Base-by-base conservation (phyloP, 1,140 invertebrate species). In the Episyrphus balteatus region DNA sequence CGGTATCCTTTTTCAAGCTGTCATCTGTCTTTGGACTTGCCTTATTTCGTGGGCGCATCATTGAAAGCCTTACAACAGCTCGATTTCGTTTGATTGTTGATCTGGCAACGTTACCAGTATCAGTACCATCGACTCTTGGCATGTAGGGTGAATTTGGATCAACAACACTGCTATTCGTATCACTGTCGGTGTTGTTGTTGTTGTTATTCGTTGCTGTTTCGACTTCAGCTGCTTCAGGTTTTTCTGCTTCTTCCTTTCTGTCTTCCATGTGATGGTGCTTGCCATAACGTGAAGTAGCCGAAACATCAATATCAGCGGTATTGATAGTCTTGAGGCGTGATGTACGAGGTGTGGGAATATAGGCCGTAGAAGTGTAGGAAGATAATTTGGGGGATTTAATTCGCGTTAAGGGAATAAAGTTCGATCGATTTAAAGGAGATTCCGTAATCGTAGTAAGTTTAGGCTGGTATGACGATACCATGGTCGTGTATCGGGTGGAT, bases 291-390 rank as follows among this genome's bases (percentile, higher is more conserved):
- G 72, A 70, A 0, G 73, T 71, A 5, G 21, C 21, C 3, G 83
- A 83, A 1, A 89, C 84, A 63, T 89, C 86, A 52, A 89, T 89
- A 58, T 88, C 83, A 2, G 84, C 82, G 5, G 86, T 88, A 58
- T 88, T 84, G 30, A 88, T 85, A 49, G 74, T 72, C 14, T 82
- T 75, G 7, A 81, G 80, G 37, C 75, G 71, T 2, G 74, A 63
- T 26, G 21, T 5, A 26, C 21, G 21, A 5, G 21, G 21, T 26
- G 21, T 26, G 21, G 75, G 69, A 52, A 73, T 74, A 49, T 67
- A 72, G 13, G 72, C 62, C 18, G 73, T 58, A 36, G 60, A 55
- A 50, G 48, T 42, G 44, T 49, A 49, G 2, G 31, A 33, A 0
- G 50, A 48, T 30, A 74, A 61, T 47, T 73, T 74, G 0, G 75